A percentile compares a stretch with the other conserved stretches of the same genome.
These are phyloP conservation scores for Pseudochirops corinnae DNA, from an alignment of 2,797 vertebrate species.

Conservation along the genomic window DNA sequence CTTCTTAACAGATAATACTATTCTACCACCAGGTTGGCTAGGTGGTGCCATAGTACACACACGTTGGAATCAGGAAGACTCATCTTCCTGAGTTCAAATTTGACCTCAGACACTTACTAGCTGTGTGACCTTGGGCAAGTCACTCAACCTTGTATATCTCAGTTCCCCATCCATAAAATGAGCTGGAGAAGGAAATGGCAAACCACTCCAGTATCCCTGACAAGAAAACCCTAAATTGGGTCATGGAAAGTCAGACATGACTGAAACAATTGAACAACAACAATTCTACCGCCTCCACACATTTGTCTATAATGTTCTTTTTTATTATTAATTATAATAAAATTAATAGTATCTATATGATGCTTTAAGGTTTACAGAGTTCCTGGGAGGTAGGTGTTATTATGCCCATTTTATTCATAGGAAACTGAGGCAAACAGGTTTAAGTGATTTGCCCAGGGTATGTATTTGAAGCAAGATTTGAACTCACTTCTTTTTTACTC, in stretches of 20 bases:
- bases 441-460: neutral
- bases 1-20: neutral
- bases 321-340: neutral
- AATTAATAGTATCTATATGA: neutral
- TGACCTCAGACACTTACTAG: conserved; percentile 3
- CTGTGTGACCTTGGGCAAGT: neutral
- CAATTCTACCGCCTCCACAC: neutral
- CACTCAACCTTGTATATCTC: neutral
- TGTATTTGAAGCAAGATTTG: neutral
- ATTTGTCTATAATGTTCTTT: neutral
- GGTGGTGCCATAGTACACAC: neutral
- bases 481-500: neutral
- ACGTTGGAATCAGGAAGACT: neutral
- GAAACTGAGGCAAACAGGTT: neutral
- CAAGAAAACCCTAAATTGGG: neutral
- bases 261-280: too few species aligned
- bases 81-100: neutral
- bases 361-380: neutral
- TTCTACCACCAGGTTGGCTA: neutral
- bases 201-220: neutral
- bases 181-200: neutral
- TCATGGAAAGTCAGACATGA: neutral
- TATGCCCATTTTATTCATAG: neutral
- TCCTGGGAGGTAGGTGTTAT: neutral
- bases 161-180: neutral